phyloP scores from a whole-genome alignment of 2,113 vertebrate genomes.

The Choloepus hoffmanni region DNA sequence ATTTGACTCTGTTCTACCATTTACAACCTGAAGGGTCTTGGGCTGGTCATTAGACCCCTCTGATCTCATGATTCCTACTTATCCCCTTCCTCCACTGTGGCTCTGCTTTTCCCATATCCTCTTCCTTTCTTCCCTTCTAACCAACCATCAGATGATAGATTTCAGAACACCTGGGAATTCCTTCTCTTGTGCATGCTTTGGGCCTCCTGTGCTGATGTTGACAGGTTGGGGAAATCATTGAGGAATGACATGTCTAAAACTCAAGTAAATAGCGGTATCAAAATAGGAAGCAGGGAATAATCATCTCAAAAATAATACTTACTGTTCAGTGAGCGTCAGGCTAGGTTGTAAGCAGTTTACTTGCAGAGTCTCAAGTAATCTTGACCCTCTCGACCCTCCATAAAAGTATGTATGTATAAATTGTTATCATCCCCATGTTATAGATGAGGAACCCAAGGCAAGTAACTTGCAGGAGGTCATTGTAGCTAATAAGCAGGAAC shows the following conservation, averaged over 20 bases:
- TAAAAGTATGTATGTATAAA: background rate
- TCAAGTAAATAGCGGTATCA: background rate
- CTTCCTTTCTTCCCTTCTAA: background rate
- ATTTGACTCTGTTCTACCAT: background rate
- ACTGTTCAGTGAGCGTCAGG: background rate
- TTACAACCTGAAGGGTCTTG: background rate
- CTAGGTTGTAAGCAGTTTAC: background rate
- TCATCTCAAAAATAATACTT: background rate
- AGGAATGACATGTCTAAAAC: background rate
- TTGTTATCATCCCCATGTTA: background rate
- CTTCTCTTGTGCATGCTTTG: background rate
- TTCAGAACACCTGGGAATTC: background rate
- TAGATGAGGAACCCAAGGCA: background rate
- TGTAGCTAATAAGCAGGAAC: background rate
- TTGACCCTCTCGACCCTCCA: background rate
- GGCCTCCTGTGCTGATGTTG: background rate
- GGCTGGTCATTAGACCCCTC: background rate
- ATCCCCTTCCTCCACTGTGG: background rate
- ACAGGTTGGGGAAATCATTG: background rate
- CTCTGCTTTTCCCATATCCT: background rate
- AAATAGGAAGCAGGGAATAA: background rate
- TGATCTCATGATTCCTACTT: rapidly evolving
- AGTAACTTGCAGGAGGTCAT: background rate
- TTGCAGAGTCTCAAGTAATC: background rate
- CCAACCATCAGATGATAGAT: rapidly evolving